These are phyloP conservation scores for Chelidonichthys spinosus DNA, from an alignment of 2,797 vertebrate species.

Conservation along the genomic window DNA sequence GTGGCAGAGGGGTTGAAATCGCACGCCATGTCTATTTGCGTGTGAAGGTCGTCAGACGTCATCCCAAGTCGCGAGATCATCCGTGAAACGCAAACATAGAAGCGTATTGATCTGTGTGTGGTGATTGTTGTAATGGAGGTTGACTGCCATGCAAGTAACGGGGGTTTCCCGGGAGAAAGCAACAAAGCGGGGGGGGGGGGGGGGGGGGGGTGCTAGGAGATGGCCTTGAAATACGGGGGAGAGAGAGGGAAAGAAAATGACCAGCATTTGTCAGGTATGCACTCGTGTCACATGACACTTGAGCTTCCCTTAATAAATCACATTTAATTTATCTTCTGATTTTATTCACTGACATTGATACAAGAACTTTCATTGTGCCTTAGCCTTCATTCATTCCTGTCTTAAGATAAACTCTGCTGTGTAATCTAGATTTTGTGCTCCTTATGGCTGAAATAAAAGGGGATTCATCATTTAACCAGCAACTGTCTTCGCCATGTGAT, in stretches of 20 bases:
- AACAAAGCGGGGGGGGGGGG: too few relatives aligned
- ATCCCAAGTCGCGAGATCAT: too few relatives aligned
- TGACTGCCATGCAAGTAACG: too few relatives aligned
- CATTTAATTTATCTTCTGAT: slow-evolving; percentile 13
- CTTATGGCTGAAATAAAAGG: slow-evolving; percentile 20
- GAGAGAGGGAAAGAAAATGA: not conserved
- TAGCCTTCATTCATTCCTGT: slow-evolving; percentile 23
- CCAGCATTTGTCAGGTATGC: not conserved
- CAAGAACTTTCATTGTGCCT: not conserved
- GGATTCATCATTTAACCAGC: slow-evolving; percentile 24
- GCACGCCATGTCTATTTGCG: too few relatives aligned
- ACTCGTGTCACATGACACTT: not conserved
- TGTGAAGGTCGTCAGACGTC: too few relatives aligned
- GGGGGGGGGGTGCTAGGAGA: too few relatives aligned
- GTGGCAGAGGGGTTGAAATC: too few relatives aligned
- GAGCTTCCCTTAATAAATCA: not conserved
- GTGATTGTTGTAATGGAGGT: too few relatives aligned
- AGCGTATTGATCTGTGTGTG: too few relatives aligned
- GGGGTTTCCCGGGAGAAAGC: too few relatives aligned
- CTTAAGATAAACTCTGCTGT: slow-evolving; percentile 24
- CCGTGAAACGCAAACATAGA: too few relatives aligned
- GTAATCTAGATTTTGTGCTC: slow-evolving; percentile 29
- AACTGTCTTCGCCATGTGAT: slow-evolving; percentile 33
- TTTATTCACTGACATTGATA: slow-evolving; percentile 15
- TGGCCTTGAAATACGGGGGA: not conserved